phyloP scores from a whole-genome alignment of 2,888 invertebrate species.

The Agrochola macilenta region DNA sequence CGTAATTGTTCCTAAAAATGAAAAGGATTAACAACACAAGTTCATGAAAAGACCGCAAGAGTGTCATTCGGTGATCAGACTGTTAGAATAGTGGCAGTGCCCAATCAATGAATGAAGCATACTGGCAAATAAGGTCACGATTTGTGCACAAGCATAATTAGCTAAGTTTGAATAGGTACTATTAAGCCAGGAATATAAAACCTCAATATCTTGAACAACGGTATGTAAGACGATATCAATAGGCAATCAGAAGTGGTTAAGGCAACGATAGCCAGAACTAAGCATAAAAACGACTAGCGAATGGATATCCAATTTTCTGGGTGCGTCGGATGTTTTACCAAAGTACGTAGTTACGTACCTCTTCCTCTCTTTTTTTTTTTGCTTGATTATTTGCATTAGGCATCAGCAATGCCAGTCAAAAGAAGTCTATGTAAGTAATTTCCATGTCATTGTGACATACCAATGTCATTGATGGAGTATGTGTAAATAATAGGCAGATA shows the following conservation, averaged over 20 bases:
- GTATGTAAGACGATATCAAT: neutral
- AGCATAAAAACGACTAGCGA: neutral
- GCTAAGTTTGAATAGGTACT: neutral
- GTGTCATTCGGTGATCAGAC: neutral
- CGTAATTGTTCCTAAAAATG: slow-evolving; percentile 12
- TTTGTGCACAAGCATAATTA: neutral
- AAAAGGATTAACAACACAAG: slow-evolving; percentile 4
- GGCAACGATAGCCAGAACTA: neutral
- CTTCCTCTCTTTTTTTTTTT: too few species aligned
- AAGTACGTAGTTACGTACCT: neutral
- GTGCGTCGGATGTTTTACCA: neutral
- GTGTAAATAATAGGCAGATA: neutral
- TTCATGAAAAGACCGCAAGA: neutral
- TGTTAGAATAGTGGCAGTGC: neutral
- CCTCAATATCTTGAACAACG: neutral
- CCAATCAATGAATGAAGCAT: neutral
- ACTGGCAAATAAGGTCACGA: too few species aligned
- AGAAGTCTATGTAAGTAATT: neutral
- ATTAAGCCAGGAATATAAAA: neutral
- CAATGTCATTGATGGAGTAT: neutral
- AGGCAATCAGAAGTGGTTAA: neutral
- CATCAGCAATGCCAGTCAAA: too few species aligned
- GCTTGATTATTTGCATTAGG: neutral
- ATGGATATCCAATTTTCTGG: neutral
- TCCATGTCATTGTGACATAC: neutral